Conservation (phyloP, 2,888 invertebrate species). For the Temnothorax rugatulus region DNA sequence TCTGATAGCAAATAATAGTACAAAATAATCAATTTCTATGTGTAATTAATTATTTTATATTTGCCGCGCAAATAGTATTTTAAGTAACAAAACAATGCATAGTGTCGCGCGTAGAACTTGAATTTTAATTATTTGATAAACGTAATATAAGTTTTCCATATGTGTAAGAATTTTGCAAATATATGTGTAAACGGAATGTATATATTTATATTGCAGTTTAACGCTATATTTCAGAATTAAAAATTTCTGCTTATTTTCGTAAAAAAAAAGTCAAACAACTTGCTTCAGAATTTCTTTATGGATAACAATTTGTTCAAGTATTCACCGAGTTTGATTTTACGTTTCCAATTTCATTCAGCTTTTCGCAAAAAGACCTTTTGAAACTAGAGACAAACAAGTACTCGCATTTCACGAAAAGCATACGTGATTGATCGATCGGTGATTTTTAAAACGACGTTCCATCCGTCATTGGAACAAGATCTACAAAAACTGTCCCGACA, state of each 20-base stretch:
- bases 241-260: not conserved
- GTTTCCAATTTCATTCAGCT: not conserved
- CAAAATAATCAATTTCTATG: not conserved
- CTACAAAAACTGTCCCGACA: not conserved
- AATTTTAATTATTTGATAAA: not conserved
- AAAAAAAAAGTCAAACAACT: not conserved
- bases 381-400: not conserved
- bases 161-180: not conserved
- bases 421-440: not conserved
- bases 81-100: not conserved
- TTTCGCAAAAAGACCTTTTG: not conserved
- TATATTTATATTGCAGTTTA: not conserved
- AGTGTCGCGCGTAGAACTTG: too few species aligned
- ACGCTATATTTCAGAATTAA: not conserved
- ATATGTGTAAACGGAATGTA: not conserved
- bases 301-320: not conserved
- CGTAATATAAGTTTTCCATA: not conserved
- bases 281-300: not conserved
- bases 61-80: not conserved
- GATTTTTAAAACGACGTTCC: not conserved
- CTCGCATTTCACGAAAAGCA: not conserved
- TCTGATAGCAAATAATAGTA: not conserved
- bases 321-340: not conserved
- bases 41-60: slow-evolving; percentile 8
- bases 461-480: not conserved